These are phyloP conservation scores for Elysia crispata DNA, from an alignment of 2,888 invertebrate species.

Conservation along the genomic window DNA sequence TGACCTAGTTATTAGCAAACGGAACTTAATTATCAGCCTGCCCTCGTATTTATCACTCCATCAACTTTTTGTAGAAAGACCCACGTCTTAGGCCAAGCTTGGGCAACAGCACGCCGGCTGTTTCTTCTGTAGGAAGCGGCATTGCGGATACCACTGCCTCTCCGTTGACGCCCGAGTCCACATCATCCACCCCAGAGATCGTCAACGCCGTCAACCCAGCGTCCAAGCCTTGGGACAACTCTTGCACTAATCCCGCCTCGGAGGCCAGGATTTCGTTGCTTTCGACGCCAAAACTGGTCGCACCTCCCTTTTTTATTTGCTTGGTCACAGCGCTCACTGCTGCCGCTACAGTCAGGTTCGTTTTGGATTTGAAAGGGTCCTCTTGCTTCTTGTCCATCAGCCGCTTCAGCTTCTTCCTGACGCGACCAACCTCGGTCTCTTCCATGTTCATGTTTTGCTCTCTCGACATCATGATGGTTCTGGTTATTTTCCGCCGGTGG, in stretches of 20 bases:
- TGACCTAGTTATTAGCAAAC: no score
- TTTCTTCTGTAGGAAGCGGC: not conserved
- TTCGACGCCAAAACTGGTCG: not conserved
- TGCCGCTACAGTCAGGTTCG: not conserved
- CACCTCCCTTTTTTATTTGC: not conserved
- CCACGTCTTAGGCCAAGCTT: no score
- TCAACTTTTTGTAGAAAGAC: no score
- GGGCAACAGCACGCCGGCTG: not conserved
- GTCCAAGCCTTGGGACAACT: not conserved
- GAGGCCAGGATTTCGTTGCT: not conserved
- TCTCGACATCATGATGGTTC: slow-evolving; percentile 61
- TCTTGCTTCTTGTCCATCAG: slow-evolving; percentile 61
- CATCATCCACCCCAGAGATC: not conserved
- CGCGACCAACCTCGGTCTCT: slow-evolving; percentile 68
- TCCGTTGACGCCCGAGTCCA: not conserved
- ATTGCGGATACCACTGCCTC: not conserved
- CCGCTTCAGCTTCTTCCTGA: slow-evolving; percentile 62
- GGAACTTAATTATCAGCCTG: no score
- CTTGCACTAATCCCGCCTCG: not conserved
- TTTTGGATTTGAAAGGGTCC: not conserved
- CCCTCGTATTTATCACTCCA: no score
- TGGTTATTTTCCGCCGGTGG: slow-evolving; percentile 64
- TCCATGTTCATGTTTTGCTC: slow-evolving; percentile 62
- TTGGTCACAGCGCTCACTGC: not conserved
- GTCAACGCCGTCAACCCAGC: not conserved